Base-by-base conservation (phyloP, 2,888 invertebrate genomes). In the Carabus problematicus region DNA sequence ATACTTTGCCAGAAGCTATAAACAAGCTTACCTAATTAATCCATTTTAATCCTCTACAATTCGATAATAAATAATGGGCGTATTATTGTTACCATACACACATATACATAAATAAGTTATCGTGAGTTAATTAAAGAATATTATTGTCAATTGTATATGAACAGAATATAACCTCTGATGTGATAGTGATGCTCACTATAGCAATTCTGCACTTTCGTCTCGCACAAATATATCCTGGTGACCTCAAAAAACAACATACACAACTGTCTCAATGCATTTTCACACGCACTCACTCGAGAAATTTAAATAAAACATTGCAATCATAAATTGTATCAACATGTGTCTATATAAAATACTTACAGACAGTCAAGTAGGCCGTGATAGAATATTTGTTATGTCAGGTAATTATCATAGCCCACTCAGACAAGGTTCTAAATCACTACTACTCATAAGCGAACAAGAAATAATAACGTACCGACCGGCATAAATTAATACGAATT, bases 191-290 rank as follows among this genome's bases (percentile, higher is more conserved):
- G 55, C 45, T 64, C 54, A 19, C 43, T 56, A 56, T 45, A 55
- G 16, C 14, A 49, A 4, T 49, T n/a, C 49, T 49, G 49, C 14
- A 52, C 52, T 52, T 19, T 52, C 18, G 9, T 43, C 64, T 64
- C 29, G 19, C 19, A 29, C 2, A 29, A 3, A 29, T 29, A 29
- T 29, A 64, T 64, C 58, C 52, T 64, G 40, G 41, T 66, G 66
- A 66, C 66, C 66, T 66, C 66, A 66, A 66, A 66, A 64, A 66
- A 58, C 59, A 66, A 58, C 47, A 56, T 19, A 45, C 58, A 16
- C 16, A 52, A 52, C 9, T 49, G 56, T 59, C 58, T 47, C 12
- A 9, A 39, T 19, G 45, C 64, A 56, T 66, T 52, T 59, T 49
- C 55, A 59, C 49, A 66, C 40, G 40, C 39, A 59, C 49, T 56